A percentile compares a stretch with the other conserved stretches of the same genome.
Conservation (phyloP, 2,797 vertebrate species). For the Fundulus diaphanus region DNA sequence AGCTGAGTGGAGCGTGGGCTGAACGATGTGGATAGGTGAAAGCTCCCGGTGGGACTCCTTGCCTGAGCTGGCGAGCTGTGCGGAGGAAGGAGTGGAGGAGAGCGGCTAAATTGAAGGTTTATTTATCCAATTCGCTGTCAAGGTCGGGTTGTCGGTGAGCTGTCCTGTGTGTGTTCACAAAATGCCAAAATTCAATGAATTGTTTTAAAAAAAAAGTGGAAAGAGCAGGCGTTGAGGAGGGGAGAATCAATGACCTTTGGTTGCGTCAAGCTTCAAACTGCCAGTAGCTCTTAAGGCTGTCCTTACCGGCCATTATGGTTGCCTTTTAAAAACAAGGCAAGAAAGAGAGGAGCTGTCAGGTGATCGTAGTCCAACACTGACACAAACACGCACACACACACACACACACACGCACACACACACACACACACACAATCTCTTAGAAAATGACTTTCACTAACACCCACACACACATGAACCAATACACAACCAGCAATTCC, state of each 20-base stretch:
- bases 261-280: conserved; percentile 91
- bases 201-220: conserved; percentile 85
- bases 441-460: conserved; percentile 6
- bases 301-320: conserved; percentile 92
- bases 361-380: conserved; percentile 64
- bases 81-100: conserved; percentile 76
- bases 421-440: conserved; percentile 7
- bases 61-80: conserved; percentile 77
- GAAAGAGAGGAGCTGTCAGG: conserved; percentile 72
- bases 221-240: conserved; percentile 68
- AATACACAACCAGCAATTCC: conserved; percentile 1
- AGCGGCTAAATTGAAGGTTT: conserved; percentile 99
- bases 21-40: conserved; percentile 99
- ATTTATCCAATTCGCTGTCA: conserved; percentile 99
- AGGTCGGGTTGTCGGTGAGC: conserved; percentile 97
- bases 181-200: conserved; percentile 99
- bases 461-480: conserved; percentile 17
- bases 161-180: conserved; percentile 97
- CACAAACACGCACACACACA: conserved; percentile 48
- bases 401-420: conserved; percentile 22
- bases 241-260: conserved; percentile 98
- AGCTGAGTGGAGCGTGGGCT: conserved; percentile 81
- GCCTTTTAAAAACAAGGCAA: conserved; percentile 88
- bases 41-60: conserved; percentile 93
- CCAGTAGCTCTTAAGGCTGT: conserved; percentile 89